Conservation (phyloP, 2,797 vertebrate species). For the Triplophysa yarkandensis region DNA sequence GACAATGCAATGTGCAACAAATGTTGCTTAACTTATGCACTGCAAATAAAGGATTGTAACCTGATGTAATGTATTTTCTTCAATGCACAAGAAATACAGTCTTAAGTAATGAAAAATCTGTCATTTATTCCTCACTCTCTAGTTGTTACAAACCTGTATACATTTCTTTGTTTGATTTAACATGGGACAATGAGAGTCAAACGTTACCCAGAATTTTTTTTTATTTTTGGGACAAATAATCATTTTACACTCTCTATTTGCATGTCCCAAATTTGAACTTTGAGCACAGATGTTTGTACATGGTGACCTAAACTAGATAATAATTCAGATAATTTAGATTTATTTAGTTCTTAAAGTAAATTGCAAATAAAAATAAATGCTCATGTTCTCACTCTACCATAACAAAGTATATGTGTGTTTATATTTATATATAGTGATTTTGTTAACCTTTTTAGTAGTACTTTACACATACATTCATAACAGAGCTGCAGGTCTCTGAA, state of each 20-base stretch:
- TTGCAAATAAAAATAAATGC: no score
- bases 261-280: neutral
- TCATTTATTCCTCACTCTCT: no score
- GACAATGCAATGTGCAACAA: constrained; percentile 57
- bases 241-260: neutral
- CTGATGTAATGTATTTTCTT: constrained; percentile 10
- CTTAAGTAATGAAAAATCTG: no score
- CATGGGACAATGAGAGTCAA: no score
- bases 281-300: neutral
- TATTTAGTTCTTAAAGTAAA: no score
- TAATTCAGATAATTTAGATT: no score
- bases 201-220: no score
- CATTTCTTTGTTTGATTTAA: no score
- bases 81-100: neutral
- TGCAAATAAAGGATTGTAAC: constrained; percentile 67
- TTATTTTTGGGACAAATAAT: no score
- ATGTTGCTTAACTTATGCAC: constrained; percentile 71
- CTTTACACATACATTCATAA: neutral
- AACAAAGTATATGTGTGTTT: no score
- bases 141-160: no score
- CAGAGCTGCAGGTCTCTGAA: neutral
- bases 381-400: neutral
- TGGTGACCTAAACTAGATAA: neutral
- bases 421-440: neutral
- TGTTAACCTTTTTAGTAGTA: neutral